phyloP scores from a whole-genome alignment of 1,140 invertebrate species.

The Heliconius nattereri region DNA sequence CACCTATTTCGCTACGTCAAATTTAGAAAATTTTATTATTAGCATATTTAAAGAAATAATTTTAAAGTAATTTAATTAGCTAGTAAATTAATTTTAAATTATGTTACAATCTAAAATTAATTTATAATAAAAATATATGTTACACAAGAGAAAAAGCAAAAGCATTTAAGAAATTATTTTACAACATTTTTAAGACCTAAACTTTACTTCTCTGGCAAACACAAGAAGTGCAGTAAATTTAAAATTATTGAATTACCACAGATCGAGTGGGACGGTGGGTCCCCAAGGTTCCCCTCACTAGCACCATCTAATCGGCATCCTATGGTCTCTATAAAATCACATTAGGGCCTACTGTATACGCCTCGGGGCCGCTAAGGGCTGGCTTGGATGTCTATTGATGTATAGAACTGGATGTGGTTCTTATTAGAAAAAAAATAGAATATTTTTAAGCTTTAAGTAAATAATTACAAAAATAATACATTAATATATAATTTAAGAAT shows the following conservation, averaged over 20 bases:
- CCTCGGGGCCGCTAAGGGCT: constrained; percentile 56
- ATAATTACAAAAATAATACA: neutral
- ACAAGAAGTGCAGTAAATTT: constrained; percentile 33
- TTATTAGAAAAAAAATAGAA: neutral
- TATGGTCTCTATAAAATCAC: constrained; percentile 78
- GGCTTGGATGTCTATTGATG: constrained; percentile 38
- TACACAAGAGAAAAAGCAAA: too few relatives aligned
- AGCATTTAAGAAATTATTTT: too few relatives aligned
- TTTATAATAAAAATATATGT: too few relatives aligned
- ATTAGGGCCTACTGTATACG: constrained; percentile 68
- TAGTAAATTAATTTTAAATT: too few relatives aligned
- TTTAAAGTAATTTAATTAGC: too few relatives aligned
- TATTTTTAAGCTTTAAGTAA: neutral
- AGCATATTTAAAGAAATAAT: too few relatives aligned
- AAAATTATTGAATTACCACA: constrained; percentile 61
- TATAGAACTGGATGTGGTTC: constrained; percentile 15
- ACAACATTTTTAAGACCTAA: too few relatives aligned
- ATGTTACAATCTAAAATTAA: too few relatives aligned
- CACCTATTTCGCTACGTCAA: too few relatives aligned
- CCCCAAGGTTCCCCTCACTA: constrained; percentile 54
- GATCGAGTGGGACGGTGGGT: constrained; percentile 44
- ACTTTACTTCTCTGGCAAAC: neutral
- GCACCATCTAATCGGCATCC: constrained; percentile 74
- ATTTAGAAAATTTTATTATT: too few relatives aligned
- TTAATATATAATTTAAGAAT: too few relatives aligned